Evolutionary conservation across 1,140 invertebrate species (phyloP).

Genomic region (Diprion similis): DNA sequence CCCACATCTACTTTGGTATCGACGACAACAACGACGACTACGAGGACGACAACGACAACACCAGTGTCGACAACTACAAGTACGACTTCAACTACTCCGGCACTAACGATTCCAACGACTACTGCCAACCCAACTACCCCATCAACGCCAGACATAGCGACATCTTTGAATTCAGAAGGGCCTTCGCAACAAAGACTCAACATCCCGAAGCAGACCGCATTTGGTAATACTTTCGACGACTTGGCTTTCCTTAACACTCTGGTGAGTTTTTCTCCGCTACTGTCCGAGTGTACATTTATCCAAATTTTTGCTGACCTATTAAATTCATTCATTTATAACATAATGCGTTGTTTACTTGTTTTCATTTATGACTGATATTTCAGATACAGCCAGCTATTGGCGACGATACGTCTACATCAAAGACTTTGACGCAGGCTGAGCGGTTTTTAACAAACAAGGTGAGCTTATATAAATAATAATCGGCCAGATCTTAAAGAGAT

Average conservation of each 20-base stretch:
- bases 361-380: conserved; percentile 23
- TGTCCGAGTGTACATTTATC: conserved; percentile 6
- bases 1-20: not conserved
- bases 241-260: conserved; percentile 56
- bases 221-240: conserved; percentile 55
- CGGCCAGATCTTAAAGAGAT: not conserved
- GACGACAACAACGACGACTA: conserved; percentile 26
- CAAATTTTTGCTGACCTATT: not conserved
- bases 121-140: conserved; percentile 28
- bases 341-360: too few relatives aligned
- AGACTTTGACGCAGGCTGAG: conserved; percentile 55
- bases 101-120: conserved; percentile 27
- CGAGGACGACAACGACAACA: conserved; percentile 28
- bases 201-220: conserved; percentile 42
- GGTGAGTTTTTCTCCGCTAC: conserved; percentile 37
- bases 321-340: too few relatives aligned
- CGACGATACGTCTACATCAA: conserved; percentile 39
- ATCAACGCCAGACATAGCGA: conserved; percentile 22
- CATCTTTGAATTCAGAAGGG: conserved; percentile 20
- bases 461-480: conserved; percentile 15
- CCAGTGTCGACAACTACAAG: conserved; percentile 18
- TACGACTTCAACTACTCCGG: conserved; percentile 23
- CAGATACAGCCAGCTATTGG: conserved; percentile 47
- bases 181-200: conserved; percentile 21
- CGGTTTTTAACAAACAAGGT: conserved; percentile 56